Evolutionary conservation across 2,113 vertebrate species (phyloP).

Genomic region (Chitala chitala): DNA sequence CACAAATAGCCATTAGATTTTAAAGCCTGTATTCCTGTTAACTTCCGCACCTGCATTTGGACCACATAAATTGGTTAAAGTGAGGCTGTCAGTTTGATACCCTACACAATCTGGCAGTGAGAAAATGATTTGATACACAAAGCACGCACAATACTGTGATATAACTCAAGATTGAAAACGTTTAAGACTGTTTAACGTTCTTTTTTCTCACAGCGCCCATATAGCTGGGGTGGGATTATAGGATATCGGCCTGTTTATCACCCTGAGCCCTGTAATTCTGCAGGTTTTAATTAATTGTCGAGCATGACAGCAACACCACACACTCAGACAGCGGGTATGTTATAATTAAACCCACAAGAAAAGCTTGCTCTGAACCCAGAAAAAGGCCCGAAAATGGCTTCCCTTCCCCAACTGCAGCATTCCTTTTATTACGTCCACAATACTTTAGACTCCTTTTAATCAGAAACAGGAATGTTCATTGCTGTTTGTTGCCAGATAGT

Average conservation of each 20-base stretch:
- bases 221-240: background rate
- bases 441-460: background rate
- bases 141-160: background rate
- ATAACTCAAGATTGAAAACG: background rate
- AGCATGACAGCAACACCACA: conserved; percentile 5
- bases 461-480: background rate
- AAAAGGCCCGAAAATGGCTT: background rate
- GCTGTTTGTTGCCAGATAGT: background rate
- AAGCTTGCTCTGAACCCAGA: background rate
- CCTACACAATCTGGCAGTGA: background rate
- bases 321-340: too few species aligned
- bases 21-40: too few species aligned
- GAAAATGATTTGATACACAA: conserved; percentile 7
- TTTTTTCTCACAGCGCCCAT: background rate
- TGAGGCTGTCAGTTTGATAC: background rate
- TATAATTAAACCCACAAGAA: background rate
- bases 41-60: too few species aligned
- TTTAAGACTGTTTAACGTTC: background rate
- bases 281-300: background rate
- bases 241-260: background rate
- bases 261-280: background rate
- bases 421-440: background rate
- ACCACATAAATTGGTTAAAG: background rate
- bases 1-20: background rate
- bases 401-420: background rate